These are phyloP conservation scores for Nasonia vitripennis DNA, from an alignment of 1,140 invertebrate genomes.

Conservation along the genomic window DNA sequence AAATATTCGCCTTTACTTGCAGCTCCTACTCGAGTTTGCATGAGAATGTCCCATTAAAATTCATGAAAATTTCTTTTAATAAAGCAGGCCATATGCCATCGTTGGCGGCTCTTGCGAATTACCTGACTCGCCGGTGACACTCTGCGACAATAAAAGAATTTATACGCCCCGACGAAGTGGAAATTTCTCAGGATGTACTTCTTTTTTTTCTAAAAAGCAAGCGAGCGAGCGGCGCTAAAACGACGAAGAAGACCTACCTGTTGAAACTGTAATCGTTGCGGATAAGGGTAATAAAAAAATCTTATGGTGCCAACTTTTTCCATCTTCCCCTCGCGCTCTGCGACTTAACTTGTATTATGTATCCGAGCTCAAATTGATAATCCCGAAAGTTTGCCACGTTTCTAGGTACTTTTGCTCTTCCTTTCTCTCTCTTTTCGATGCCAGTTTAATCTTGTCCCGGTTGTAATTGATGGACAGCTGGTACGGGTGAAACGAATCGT, in stretches of 20 bases:
- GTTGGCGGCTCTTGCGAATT: background rate
- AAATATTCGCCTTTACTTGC: constrained; percentile 24
- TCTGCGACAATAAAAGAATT: background rate
- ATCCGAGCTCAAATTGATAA: too few species aligned
- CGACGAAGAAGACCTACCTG: background rate
- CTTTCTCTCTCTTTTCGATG: too few species aligned
- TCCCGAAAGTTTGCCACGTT: too few species aligned
- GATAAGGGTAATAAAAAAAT: background rate
- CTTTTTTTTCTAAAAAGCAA: background rate
- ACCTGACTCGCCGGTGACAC: background rate
- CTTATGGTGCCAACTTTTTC: background rate
- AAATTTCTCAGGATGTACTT: background rate
- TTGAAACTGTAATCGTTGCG: background rate
- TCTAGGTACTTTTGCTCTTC: too few species aligned
- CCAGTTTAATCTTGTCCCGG: too few species aligned
- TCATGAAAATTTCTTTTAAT: constrained; percentile 42
- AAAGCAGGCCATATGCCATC: background rate
- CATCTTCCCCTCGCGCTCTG: background rate
- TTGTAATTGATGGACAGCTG: too few species aligned
- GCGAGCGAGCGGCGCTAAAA: background rate
- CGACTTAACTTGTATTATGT: too few species aligned
- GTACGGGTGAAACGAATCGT: too few species aligned
- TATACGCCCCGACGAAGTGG: background rate
- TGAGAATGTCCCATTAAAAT: constrained; percentile 38
- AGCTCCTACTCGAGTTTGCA: background rate